Percentiles rank a stretch among this genome's conserved stretches.
These are phyloP conservation scores for Eolophus roseicapilla DNA, from an alignment of 2,113 vertebrate species.

Conservation along the genomic window DNA sequence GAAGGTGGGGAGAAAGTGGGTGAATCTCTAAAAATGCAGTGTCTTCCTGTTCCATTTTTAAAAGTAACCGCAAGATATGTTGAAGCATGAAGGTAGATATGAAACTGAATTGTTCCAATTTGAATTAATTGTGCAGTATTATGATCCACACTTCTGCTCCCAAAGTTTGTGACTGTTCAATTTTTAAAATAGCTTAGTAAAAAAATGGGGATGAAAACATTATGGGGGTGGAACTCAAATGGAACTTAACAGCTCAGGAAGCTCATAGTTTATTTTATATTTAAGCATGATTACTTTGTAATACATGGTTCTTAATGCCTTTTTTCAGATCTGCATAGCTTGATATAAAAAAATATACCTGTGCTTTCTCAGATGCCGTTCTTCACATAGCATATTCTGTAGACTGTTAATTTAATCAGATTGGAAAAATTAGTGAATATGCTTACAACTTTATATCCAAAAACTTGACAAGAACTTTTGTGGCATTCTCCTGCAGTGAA, in stretches of 20 bases:
- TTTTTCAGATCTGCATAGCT: background rate
- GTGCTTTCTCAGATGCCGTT: background rate
- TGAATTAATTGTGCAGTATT: background rate
- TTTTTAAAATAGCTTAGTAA: background rate
- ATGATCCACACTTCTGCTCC: background rate
- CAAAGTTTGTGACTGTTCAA: background rate
- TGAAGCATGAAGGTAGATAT: background rate
- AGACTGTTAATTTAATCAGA: background rate
- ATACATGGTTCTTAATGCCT: rapidly evolving
- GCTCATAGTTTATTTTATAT: background rate
- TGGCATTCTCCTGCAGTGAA: background rate
- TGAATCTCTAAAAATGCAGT: background rate
- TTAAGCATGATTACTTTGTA: background rate
- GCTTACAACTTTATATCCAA: background rate
- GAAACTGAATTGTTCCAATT: background rate
- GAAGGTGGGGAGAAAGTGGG: background rate
- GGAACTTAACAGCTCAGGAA: background rate
- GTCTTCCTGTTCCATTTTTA: background rate
- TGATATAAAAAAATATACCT: background rate
- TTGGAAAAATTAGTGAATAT: background rate
- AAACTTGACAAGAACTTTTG: background rate
- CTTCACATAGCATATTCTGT: background rate
- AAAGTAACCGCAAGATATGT: background rate
- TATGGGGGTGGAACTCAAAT: background rate
- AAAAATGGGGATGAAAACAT: background rate